A percentile compares a stretch with the other conserved stretches of the same genome.
phyloP scores from a whole-genome alignment of 2,888 invertebrate species.

The Drosophila vallismaia region DNA sequence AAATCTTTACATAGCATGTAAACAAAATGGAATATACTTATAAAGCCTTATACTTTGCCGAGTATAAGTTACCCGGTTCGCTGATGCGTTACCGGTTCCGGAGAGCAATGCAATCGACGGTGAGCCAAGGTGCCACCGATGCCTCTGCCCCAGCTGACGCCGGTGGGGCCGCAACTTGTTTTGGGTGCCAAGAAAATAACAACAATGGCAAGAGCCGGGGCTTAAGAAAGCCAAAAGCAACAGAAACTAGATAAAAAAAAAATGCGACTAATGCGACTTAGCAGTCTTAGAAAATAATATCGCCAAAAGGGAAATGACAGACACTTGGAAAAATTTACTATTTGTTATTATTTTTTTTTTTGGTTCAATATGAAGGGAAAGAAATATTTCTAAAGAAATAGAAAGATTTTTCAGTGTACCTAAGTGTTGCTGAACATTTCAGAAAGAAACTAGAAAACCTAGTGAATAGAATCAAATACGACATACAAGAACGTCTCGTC shows the following conservation, averaged over 20 bases:
- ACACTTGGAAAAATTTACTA: constrained; percentile 14
- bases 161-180: constrained; percentile 35
- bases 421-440: background rate
- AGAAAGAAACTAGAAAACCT: constrained; percentile 11
- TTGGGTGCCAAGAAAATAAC: constrained; percentile 33
- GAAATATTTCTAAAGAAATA: background rate
- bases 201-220: background rate
- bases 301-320: constrained; percentile 28
- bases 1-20: too few relatives aligned
- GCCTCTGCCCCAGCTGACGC: constrained; percentile 26
- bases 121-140: constrained; percentile 13
- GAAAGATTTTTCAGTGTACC: background rate
- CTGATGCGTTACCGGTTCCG: too few relatives aligned
- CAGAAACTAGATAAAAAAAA: constrained; percentile 36
- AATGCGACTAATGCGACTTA: constrained; percentile 68
- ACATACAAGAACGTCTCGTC: constrained; percentile 6
- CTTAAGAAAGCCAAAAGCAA: constrained; percentile 3
- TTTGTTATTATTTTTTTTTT: background rate
- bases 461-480: constrained; percentile 28
- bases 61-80: too few relatives aligned
- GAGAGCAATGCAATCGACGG: constrained; percentile 6
- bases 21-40: too few relatives aligned
- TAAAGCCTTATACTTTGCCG: too few relatives aligned
- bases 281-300: constrained; percentile 47
- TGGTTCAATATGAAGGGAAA: too few relatives aligned